These are phyloP conservation scores for Drosophila pachea DNA, from an alignment of 1,140 invertebrate genomes.

Conservation along the genomic window DNA sequence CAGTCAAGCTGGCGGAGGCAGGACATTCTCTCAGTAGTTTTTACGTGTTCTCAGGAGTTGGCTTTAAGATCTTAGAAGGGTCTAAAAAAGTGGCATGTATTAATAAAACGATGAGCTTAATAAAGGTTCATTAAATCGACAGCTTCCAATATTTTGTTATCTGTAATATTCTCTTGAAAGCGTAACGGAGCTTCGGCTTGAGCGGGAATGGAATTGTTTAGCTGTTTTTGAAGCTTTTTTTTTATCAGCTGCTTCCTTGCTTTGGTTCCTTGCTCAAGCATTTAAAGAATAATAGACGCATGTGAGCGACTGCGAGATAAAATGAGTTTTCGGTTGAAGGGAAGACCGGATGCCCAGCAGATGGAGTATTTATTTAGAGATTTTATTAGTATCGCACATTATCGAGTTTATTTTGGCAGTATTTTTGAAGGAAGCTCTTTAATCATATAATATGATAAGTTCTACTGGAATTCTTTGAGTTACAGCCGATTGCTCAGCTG, in stretches of 20 bases:
- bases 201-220: background rate
- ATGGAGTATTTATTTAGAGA: too few relatives aligned
- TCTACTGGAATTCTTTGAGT: too few relatives aligned
- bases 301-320: conserved; percentile 54
- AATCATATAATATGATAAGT: too few relatives aligned
- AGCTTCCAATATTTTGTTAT: too few relatives aligned
- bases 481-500: background rate
- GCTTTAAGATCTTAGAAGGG: too few relatives aligned
- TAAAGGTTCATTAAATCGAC: too few relatives aligned
- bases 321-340: background rate
- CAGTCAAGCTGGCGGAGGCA: conserved; percentile 60
- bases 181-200: conserved; percentile 1
- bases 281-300: conserved; percentile 57
- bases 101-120: too few relatives aligned
- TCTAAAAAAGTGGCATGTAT: too few relatives aligned
- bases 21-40: background rate
- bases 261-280: conserved; percentile 22
- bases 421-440: too few relatives aligned
- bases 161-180: background rate
- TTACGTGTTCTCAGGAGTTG: too few relatives aligned
- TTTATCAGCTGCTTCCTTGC: conserved; percentile 1
- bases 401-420: too few relatives aligned
- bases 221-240: conserved; percentile 32
- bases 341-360: background rate
- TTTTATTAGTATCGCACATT: too few relatives aligned